Percentiles rank a stretch among this genome's conserved stretches.
Evolutionary conservation across 2,113 vertebrate species (phyloP).

Genomic region (Periophthalmodon schlosseri): DNA sequence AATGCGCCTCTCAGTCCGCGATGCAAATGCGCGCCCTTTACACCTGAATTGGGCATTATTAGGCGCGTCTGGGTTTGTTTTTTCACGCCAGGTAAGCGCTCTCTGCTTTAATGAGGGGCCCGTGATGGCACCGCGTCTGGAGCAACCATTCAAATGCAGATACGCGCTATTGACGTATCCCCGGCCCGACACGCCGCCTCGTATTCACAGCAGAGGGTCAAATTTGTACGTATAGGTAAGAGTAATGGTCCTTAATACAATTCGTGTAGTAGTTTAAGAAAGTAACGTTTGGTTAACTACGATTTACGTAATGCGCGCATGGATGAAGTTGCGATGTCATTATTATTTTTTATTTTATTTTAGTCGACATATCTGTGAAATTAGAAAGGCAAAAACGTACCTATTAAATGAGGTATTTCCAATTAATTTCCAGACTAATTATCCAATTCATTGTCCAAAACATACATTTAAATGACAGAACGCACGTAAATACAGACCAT

Average conservation of each 20-base stretch:
- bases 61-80: slow-evolving; percentile 3
- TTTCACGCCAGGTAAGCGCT: slow-evolving; percentile 11
- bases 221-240: neutral
- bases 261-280: too few relatives aligned
- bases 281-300: too few relatives aligned
- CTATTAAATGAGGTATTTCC: too few relatives aligned
- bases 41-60: neutral
- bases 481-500: too few relatives aligned
- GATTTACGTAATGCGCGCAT: too few relatives aligned
- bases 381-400: too few relatives aligned
- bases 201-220: slow-evolving; percentile 22
- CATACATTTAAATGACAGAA: too few relatives aligned
- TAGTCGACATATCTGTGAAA: too few relatives aligned
- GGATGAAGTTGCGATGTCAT: too few relatives aligned
- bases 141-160: slow-evolving; percentile 40
- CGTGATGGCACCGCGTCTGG: slow-evolving; percentile 15
- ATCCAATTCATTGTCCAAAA: too few relatives aligned
- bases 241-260: neutral
- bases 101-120: slow-evolving; percentile 8
- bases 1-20: neutral
- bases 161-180: slow-evolving; percentile 2
- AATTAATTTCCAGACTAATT: too few relatives aligned
- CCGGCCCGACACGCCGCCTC: slow-evolving; percentile 7
- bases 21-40: slow-evolving; percentile 7
- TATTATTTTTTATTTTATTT: too few relatives aligned